Conservation (phyloP, 1,140 invertebrate species). For the Halictus rubicundus region DNA sequence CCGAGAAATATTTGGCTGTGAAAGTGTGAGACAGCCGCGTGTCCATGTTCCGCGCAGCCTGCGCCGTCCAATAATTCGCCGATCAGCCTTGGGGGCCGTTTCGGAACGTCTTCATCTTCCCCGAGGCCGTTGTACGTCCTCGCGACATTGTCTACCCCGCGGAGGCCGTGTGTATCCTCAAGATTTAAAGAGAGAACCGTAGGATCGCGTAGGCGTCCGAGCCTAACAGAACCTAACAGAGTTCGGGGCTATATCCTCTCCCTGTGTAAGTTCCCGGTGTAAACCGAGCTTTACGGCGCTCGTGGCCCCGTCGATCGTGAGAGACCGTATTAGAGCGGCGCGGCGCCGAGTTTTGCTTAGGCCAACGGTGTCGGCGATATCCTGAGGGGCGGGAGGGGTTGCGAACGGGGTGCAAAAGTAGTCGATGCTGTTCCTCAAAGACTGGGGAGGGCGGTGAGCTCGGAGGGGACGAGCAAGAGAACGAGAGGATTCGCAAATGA, state of each 20-base stretch:
- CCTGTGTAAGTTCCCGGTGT: slow-evolving; percentile 29
- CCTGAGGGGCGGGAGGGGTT: not conserved
- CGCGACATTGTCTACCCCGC: slow-evolving; percentile 41
- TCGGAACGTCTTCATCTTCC: slow-evolving; percentile 42
- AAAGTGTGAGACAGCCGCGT: too few relatives aligned
- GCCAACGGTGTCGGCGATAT: slow-evolving; percentile 13
- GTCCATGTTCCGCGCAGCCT: not conserved
- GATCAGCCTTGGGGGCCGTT: not conserved
- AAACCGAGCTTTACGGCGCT: slow-evolving; percentile 63
- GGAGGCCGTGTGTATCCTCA: slow-evolving; percentile 28
- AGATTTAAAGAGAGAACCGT: slow-evolving; percentile 55
- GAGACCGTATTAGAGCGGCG: slow-evolving; percentile 64
- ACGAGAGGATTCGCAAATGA: slow-evolving; percentile 60
- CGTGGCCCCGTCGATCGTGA: slow-evolving; percentile 59
- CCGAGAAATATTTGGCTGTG: too few relatives aligned
- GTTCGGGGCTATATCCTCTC: too few relatives aligned
- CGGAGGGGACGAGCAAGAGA: not conserved
- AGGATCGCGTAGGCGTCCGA: slow-evolving; percentile 55
- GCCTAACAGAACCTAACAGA: too few relatives aligned
- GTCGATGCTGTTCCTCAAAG: slow-evolving; percentile 9
- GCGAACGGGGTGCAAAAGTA: not conserved
- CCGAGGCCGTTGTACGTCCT: slow-evolving; percentile 14
- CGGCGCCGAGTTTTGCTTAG: slow-evolving; percentile 56
- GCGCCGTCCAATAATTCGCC: slow-evolving; percentile 18
- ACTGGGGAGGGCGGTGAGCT: not conserved